These are phyloP conservation scores for Spisula solida DNA, from an alignment of 2,888 invertebrate species.

Conservation along the genomic window DNA sequence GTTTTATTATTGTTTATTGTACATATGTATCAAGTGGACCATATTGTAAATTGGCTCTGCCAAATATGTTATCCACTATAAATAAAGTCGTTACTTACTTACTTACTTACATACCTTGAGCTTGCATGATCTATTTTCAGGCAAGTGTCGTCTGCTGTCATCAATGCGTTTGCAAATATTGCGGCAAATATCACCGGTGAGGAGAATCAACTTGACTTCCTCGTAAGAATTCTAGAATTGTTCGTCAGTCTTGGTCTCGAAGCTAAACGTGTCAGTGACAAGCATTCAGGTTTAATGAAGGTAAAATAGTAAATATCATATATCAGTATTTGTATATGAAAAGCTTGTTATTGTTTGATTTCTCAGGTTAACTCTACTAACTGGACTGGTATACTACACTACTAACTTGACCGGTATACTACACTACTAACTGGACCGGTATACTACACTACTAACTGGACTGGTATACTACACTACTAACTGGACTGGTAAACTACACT, in stretches of 20 bases:
- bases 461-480: no score
- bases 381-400: no score
- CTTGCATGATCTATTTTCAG: slow-evolving; percentile 72
- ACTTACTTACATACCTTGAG: no score
- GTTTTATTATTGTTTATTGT: no score
- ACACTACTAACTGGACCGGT: no score
- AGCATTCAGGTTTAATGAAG: slow-evolving; percentile 92
- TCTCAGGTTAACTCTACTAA: no score
- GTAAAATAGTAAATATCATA: slow-evolving; percentile 86
- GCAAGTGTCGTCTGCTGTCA: slow-evolving; percentile 97
- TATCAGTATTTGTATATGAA: neutral
- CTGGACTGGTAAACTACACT: no score
- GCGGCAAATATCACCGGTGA: slow-evolving; percentile 97
- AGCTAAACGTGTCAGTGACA: slow-evolving; percentile 97
- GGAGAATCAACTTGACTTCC: slow-evolving; percentile 91
- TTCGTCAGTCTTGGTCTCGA: slow-evolving; percentile 99
- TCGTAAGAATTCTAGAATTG: slow-evolving; percentile 96
- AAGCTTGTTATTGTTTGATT: neutral
- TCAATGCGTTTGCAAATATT: slow-evolving; percentile 98
- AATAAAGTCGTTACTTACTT: neutral
- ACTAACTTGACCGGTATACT: no score
- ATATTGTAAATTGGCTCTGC: no score
- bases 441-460: no score
- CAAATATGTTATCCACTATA: no score
- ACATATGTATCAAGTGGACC: no score